A percentile compares a stretch with the other conserved stretches of the same genome.
Evolutionary conservation across 1,140 invertebrate genomes (phyloP).

Genomic region (Pseudomyrmex pallidus): DNA sequence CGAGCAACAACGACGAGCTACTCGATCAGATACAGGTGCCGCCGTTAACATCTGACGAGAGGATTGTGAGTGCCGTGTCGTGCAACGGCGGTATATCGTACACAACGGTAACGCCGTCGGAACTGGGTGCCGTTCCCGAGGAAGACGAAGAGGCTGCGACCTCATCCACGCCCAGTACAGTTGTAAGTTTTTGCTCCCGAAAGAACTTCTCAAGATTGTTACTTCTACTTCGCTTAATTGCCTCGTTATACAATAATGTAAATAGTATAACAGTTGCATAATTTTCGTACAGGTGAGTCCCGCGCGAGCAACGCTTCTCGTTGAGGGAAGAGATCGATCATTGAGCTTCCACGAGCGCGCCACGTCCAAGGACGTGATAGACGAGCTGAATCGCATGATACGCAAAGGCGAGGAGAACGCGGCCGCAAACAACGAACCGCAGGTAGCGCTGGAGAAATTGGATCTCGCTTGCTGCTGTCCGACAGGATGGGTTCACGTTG

Average conservation of each 20-base stretch:
- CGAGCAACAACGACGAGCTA: conserved; percentile 70
- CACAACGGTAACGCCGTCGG: conserved; percentile 76
- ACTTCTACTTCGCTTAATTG: too few species aligned
- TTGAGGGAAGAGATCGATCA: conserved; percentile 80
- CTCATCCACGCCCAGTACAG: conserved; percentile 88
- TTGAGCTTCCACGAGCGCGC: conserved; percentile 90
- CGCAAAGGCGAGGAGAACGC: conserved; percentile 85
- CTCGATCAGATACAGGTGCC: conserved; percentile 77
- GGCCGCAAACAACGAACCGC: conserved; percentile 68
- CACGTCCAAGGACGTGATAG: conserved; percentile 91
- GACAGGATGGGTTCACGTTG: conserved; percentile 92
- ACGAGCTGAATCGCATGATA: conserved; percentile 91
- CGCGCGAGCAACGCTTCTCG: conserved; percentile 76
- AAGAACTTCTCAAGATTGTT: too few species aligned
- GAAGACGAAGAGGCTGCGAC: conserved; percentile 87
- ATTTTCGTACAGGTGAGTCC: conserved; percentile 75
- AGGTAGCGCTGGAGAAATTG: conserved; percentile 81
- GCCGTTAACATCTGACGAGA: conserved; percentile 74
- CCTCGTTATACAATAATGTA: too few species aligned
- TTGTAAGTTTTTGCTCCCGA: conserved; percentile 70
- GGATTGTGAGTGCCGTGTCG: conserved; percentile 71
- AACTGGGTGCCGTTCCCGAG: conserved; percentile 87
- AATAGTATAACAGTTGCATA: neutral
- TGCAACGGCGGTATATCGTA: conserved; percentile 75
- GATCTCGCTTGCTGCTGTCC: conserved; percentile 89